phyloP scores from a whole-genome alignment of 1,140 invertebrate genomes.

The Centruroides sculpturatus region DNA sequence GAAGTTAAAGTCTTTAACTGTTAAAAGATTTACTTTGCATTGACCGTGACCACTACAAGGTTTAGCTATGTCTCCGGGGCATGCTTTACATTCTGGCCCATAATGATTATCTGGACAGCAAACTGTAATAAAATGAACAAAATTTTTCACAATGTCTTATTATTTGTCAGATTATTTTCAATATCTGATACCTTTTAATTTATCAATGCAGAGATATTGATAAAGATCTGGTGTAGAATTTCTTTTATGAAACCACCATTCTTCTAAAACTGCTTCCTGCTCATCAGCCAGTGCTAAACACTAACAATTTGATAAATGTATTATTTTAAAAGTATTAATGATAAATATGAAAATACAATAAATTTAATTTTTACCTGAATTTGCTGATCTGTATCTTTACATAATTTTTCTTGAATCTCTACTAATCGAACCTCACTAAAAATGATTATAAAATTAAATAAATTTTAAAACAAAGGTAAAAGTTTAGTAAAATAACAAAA shows the following conservation, averaged over 20 bases:
- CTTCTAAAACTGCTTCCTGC: constrained; percentile 64
- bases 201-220: constrained; percentile 68
- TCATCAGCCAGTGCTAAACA: constrained; percentile 71
- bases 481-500: too few relatives aligned
- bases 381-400: constrained; percentile 52
- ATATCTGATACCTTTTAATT: constrained; percentile 40
- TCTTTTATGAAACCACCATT: constrained; percentile 77
- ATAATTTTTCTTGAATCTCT: constrained; percentile 80
- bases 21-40: constrained; percentile 49
- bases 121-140: constrained; percentile 25
- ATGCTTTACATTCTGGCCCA: constrained; percentile 71
- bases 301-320: constrained; percentile 30
- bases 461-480: background rate
- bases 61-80: constrained; percentile 57
- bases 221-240: constrained; percentile 48
- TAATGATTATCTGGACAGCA: constrained; percentile 81
- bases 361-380: too few relatives aligned
- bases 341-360: too few relatives aligned
- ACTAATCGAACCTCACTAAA: constrained; percentile 70
- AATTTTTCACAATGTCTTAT: too few relatives aligned
- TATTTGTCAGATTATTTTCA: too few relatives aligned
- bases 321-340: background rate
- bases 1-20: constrained; percentile 11
- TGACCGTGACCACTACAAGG: constrained; percentile 76
- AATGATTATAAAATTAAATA: constrained; percentile 11